Evolutionary conservation across 2,113 vertebrate genomes (phyloP).

Genomic region (Ammospiza caudacuta): DNA sequence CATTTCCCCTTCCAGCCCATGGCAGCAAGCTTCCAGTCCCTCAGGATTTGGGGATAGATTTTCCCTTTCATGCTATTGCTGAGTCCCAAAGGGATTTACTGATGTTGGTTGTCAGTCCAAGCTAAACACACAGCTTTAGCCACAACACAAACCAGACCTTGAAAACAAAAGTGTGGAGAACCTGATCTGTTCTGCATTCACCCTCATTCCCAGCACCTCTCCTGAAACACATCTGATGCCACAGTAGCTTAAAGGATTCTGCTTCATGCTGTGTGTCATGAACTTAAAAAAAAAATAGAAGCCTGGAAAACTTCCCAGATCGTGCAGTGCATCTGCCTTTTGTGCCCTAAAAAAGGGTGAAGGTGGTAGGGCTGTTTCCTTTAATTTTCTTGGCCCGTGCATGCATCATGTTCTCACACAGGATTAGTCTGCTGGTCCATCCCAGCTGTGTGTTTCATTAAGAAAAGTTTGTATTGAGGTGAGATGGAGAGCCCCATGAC

Average conservation of each 20-base stretch:
- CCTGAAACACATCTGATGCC: neutral
- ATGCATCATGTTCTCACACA: neutral
- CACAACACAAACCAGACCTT: neutral
- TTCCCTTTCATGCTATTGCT: neutral
- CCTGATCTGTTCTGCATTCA: neutral
- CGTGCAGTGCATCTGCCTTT: neutral
- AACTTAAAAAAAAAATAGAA: neutral
- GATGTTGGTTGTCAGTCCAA: neutral
- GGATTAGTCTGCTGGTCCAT: neutral
- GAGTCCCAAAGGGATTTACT: neutral
- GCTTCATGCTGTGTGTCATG: neutral
- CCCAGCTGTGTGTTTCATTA: neutral
- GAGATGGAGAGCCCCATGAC: neutral
- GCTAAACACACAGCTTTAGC: neutral
- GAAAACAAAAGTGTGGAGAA: neutral
- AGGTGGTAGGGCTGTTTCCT: neutral
- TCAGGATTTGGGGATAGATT: neutral
- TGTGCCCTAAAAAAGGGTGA: neutral
- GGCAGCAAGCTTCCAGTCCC: neutral
- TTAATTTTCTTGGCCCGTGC: neutral
- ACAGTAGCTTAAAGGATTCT: neutral
- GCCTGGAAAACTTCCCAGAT: slow-evolving; percentile 17
- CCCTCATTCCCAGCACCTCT: neutral
- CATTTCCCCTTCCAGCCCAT: neutral
- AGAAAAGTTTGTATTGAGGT: neutral